Percentiles rank a stretch among this genome's conserved stretches.
Conservation (phyloP, 2,113 vertebrate species). For the Reinhardtius hippoglossoides region DNA sequence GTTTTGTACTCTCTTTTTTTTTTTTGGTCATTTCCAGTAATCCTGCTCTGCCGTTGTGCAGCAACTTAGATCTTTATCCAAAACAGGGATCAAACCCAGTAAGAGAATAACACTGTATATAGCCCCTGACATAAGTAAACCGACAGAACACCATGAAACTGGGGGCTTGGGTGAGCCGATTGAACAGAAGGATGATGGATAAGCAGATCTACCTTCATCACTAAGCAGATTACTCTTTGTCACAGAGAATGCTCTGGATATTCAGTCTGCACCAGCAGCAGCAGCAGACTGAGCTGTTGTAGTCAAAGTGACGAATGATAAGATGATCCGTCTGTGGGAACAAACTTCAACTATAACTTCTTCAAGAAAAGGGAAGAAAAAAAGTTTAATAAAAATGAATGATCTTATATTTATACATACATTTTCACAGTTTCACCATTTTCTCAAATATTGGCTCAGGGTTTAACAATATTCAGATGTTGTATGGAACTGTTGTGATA, state of each 20-base stretch:
- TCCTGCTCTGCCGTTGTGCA: constrained; percentile 1
- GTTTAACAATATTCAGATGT: too few species aligned
- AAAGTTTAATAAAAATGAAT: too few species aligned
- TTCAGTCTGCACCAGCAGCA: constrained; percentile 26
- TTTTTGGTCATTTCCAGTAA: constrained; percentile 65
- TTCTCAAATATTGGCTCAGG: too few species aligned
- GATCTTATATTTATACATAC: too few species aligned
- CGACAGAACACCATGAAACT: constrained; percentile 45
- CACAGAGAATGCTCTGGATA: constrained; percentile 61
- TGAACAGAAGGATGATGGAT: constrained; percentile 75
- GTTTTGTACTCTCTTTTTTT: constrained; percentile 10
- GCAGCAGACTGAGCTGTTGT: constrained; percentile 33
- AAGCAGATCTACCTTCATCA: constrained; percentile 71
- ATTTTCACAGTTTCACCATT: too few species aligned
- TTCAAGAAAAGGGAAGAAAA: neutral
- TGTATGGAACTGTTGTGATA: too few species aligned
- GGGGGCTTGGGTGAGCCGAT: constrained; percentile 56
- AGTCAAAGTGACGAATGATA: constrained; percentile 50
- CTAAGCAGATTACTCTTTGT: constrained; percentile 78
- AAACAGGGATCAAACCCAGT: neutral
- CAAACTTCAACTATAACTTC: neutral
- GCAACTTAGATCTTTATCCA: constrained; percentile 10
- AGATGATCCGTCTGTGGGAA: neutral
- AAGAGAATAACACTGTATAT: neutral
- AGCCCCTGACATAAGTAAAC: constrained; percentile 13